Conservation (phyloP, 2,113 vertebrate species). For the Riparia riparia region DNA sequence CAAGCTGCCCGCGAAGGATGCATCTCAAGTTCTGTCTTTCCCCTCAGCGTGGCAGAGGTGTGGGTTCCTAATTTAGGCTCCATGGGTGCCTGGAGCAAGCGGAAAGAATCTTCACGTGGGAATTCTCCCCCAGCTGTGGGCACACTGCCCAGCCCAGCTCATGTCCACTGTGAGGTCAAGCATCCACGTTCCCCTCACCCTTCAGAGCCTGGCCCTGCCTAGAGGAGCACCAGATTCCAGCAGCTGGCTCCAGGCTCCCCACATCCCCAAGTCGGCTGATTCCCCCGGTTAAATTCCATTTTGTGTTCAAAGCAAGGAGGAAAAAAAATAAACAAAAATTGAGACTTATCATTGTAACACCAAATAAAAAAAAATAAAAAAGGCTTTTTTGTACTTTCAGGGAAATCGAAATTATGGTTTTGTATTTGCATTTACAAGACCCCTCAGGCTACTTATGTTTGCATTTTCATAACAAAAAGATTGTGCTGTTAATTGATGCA, state of each 20-base stretch:
- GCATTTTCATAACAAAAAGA: slow-evolving; percentile 56
- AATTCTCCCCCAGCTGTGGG: not conserved
- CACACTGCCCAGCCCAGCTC: not conserved
- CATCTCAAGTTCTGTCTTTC: not conserved
- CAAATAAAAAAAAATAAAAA: not conserved
- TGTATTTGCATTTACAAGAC: slow-evolving; percentile 58
- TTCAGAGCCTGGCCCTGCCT: not conserved
- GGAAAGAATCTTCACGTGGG: slow-evolving; percentile 56
- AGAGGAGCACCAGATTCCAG: not conserved
- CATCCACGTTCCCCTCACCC: not conserved
- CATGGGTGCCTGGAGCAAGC: not conserved
- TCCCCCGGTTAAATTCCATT: slow-evolving; percentile 1
- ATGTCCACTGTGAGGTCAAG: not conserved
- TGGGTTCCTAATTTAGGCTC: not conserved
- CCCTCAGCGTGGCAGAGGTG: not conserved
- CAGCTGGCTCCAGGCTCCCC: not conserved
- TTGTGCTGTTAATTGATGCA: slow-evolving; percentile 36
- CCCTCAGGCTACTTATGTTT: slow-evolving; percentile 28
- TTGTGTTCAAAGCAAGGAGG: not conserved
- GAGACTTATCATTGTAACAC: not conserved
- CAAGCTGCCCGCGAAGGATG: not conserved
- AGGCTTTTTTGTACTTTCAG: not conserved
- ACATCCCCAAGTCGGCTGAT: not conserved
- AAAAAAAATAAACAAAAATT: not conserved
- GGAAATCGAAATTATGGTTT: slow-evolving; percentile 44